Evolutionary conservation across 2,113 vertebrate species (phyloP), one percentile per base, ranked within the genome.

Genomic region (Prionailurus viverrinus): DNA sequence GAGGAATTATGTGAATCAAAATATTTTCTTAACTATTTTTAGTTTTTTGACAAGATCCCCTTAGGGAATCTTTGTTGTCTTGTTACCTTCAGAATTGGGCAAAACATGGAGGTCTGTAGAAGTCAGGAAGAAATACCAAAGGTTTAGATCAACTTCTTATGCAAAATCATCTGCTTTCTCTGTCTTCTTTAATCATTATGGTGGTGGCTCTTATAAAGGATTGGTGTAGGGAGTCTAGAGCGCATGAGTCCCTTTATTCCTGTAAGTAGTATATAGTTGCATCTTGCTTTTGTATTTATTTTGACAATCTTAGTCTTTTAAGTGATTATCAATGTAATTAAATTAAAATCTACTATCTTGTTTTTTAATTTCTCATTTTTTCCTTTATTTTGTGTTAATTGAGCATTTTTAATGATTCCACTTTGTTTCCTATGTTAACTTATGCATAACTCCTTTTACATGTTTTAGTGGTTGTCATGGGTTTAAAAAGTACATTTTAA

Each of bases 41-140:
- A 95, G 87, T 97, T 98, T 98, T 98, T 96, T 98, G 95, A 98
- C 95, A 98, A 98, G 92, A 98, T 66, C 5, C 13, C 97, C 97
- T 98, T 86, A 97, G 97, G 97, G 96, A 95, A 97, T 97, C 61
- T 95, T 97, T 98, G 94, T 98, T 98, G 97, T 98, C 92, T 98
- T 98, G n/a, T 96, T 97, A 89, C 41, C 74, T 91, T 78, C 25
- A 96, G 85, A 97, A 97, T 97, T 97, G 97, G 94, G 83, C 98
- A 63, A 69, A 95, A 97, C 93, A 98, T 58, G 94, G 27, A 86
- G 73, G 85, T 83, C 31, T 76, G 1, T 48, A 55, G 97, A 98
- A 98, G 80, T 91, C 94, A 95, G 76, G 45, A 98, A 94, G 91
- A 98, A 98, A 97, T 97, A 96, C 15, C 92, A 96, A 95, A 79